Evolutionary conservation across 2,888 invertebrate genomes (phyloP).

Genomic region (Blera fallax): DNA sequence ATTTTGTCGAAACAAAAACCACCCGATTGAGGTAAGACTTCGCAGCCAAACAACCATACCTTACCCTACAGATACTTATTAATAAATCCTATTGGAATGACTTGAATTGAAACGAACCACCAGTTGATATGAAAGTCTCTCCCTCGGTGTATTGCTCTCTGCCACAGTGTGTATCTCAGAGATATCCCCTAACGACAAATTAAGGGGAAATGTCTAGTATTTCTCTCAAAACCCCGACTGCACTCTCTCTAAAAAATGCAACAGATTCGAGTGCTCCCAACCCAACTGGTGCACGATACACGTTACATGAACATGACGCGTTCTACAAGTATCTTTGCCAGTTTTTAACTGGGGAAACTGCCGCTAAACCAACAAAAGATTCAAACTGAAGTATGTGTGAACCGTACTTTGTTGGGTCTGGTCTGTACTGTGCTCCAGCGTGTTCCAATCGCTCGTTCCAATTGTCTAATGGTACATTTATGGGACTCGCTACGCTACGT

Average conservation of each 20-base stretch:
- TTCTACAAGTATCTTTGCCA: conserved; percentile 42
- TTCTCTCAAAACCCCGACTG: conserved; percentile 5
- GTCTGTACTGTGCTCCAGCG: conserved; percentile 26
- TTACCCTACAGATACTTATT: conserved; percentile 7
- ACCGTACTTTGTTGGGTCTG: not conserved
- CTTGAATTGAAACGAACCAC: conserved; percentile 67
- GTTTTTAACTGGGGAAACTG: conserved; percentile 21
- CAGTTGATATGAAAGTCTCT: conserved; percentile 47
- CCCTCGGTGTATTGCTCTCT: conserved; percentile 3
- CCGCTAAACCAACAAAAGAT: conserved; percentile 18
- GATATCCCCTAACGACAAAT: not conserved
- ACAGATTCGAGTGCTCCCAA: conserved; percentile 61
- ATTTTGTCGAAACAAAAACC: too few species aligned
- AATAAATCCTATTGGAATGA: conserved; percentile 24
- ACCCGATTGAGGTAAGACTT: not conserved
- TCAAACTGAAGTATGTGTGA: not conserved
- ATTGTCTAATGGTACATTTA: conserved; percentile 53
- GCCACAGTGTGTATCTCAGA: not conserved
- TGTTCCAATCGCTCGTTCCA: conserved; percentile 59
- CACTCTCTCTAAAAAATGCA: conserved; percentile 38
- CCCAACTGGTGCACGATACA: not conserved
- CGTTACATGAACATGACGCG: conserved; percentile 24
- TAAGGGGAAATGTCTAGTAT: conserved; percentile 31
- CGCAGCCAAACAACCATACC: not conserved
- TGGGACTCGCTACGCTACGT: conserved; percentile 35